Conservation (phyloP, 2,888 invertebrate species). For the Drepanosiphum platanoidis region DNA sequence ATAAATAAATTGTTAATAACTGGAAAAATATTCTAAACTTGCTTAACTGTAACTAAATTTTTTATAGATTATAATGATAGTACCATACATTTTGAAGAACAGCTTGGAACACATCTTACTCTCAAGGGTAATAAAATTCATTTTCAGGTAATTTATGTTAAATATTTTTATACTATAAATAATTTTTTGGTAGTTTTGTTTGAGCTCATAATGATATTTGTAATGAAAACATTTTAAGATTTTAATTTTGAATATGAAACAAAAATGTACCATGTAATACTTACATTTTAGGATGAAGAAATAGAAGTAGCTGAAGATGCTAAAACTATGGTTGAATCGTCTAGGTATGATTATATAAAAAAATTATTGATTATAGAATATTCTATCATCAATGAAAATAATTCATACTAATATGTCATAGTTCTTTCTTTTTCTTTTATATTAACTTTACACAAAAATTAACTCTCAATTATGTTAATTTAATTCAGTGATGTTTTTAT, state of each 20-base stretch:
- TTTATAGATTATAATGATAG: conserved; percentile 61
- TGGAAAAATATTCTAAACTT: too few species aligned
- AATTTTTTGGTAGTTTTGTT: too few species aligned
- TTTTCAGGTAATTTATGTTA: conserved; percentile 69
- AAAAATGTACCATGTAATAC: conserved; percentile 13
- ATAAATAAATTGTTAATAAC: neutral
- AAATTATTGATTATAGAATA: neutral
- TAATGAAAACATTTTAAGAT: neutral
- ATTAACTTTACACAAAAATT: neutral
- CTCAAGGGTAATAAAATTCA: conserved; percentile 89
- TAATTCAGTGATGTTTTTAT: too few species aligned
- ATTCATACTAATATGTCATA: too few species aligned
- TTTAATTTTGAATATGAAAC: conserved; percentile 10
- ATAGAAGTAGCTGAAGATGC: conserved; percentile 63
- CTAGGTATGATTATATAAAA: conserved; percentile 30
- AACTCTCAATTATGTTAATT: neutral
- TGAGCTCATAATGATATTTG: conserved; percentile 12
- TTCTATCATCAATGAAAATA: too few species aligned
- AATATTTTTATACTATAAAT: neutral
- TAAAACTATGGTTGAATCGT: conserved; percentile 42
- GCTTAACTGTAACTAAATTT: neutral
- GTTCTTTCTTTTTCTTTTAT: too few species aligned
- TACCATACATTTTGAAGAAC: conserved; percentile 68
- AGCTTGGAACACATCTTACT: conserved; percentile 84
- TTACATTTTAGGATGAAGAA: conserved; percentile 63